Conservation (phyloP, 2,888 invertebrate species). For the Apodemia zela region DNA sequence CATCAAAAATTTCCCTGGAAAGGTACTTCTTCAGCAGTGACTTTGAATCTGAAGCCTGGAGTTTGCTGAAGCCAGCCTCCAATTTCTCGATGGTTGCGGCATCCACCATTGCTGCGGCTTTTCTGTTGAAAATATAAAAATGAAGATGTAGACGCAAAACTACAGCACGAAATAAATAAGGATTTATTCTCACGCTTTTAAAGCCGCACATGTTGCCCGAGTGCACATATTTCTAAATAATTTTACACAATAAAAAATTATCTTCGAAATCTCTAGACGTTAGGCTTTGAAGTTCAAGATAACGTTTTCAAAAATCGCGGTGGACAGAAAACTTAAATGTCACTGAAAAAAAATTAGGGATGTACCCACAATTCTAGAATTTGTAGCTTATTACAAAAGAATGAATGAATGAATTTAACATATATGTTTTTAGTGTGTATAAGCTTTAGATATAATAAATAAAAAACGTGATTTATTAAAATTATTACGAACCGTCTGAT, state of each 20-base stretch:
- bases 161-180: constrained; percentile 28
- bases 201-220: constrained; percentile 70
- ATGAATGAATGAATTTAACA: constrained; percentile 11
- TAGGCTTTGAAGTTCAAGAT: constrained; percentile 7
- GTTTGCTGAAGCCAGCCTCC: constrained; percentile 94
- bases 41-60: constrained; percentile 94
- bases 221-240: constrained; percentile 56
- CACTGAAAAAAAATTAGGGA: constrained; percentile 45
- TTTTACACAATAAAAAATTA: constrained; percentile 12
- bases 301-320: constrained; percentile 30
- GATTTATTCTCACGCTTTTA: constrained; percentile 66
- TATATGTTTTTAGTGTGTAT: background rate
- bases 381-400: background rate
- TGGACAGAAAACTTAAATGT: constrained; percentile 8
- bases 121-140: constrained; percentile 74
- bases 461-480: background rate
- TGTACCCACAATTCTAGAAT: constrained; percentile 48
- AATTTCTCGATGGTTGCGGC: constrained; percentile 94
- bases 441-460: background rate
- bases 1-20: constrained; percentile 94
- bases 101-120: constrained; percentile 92
- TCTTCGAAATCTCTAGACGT: background rate
- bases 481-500: constrained; percentile 72
- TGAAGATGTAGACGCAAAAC: constrained; percentile 10
- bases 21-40: constrained; percentile 98